Conservation (phyloP, 2,113 vertebrate species). For the Ceyx cyanopectus region DNA sequence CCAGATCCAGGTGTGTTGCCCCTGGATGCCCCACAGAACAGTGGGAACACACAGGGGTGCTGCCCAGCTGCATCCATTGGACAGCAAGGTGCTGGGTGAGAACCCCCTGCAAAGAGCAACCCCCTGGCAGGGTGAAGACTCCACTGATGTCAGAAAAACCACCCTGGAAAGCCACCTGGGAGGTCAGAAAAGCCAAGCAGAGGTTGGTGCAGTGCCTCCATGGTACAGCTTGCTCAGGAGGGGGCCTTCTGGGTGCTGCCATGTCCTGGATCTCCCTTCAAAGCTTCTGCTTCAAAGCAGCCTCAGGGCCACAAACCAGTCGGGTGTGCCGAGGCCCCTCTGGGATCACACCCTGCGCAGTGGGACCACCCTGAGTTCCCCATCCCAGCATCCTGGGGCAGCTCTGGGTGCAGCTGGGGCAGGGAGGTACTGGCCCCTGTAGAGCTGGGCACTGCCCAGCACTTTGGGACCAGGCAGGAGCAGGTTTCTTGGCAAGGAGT, state of each 20-base stretch:
- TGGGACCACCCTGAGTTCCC: background rate
- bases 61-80: rapidly evolving
- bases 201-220: rapidly evolving
- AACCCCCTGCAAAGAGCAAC: rapidly evolving
- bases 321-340: rapidly evolving
- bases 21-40: rapidly evolving
- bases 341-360: rapidly evolving
- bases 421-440: background rate
- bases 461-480: rapidly evolving
- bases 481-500: background rate
- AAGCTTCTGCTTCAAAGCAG: background rate
- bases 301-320: rapidly evolving
- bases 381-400: background rate
- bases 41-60: rapidly evolving
- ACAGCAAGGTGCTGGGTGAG: rapidly evolving
- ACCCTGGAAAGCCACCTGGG: rapidly evolving
- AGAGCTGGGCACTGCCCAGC: rapidly evolving
- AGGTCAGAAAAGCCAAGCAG: rapidly evolving
- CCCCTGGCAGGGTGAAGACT: background rate
- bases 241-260: background rate
- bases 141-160: rapidly evolving
- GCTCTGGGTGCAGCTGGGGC: background rate
- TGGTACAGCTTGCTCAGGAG: rapidly evolving
- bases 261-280: background rate
- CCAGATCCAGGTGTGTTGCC: rapidly evolving